Evolutionary conservation across 2,888 invertebrate species (phyloP), one percentile per base, ranked within the genome.

Genomic region (Drosophila anomalipes): DNA sequence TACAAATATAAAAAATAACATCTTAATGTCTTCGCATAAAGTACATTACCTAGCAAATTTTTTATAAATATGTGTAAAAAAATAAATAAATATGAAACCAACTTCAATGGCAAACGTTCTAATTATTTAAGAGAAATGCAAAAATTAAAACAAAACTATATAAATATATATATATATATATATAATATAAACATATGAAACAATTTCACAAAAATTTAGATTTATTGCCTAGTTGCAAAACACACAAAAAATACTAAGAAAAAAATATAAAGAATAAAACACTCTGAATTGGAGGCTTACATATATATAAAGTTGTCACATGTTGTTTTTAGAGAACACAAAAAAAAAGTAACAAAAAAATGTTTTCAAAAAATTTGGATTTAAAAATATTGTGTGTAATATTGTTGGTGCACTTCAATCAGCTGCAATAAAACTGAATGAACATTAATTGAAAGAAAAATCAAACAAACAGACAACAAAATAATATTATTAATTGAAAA

Each of bases 21-120:
- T 81, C 52, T 82, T 37, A 70, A 82, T 83, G 84, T 89, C 89
- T 78, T 81, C 84, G 79, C 82, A 78, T 75, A 82, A 80, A 79
- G 68, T 79, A 71, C 64, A 75, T 79, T 79, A 82, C 70, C 71
- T 82, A 80, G 82, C 68, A 79, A 75, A 82, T 70, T 75, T 63
- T 76, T 62, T 70, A 78, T 74, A 70, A 71, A 79, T 77, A 75
- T 63, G 59, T 82, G 49, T 70, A 74, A 70, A 73, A 73, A 62
- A 53, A 51, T 57, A 56, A 33, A 54, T 26, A 44, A 41, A 57
- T 76, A 12, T 14, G 28, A 56, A 44, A 61, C 44, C 39, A 47
- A 41, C 66, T 74, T 44, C 62, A 61, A 58, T 44, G 53, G 35
- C 57, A 57, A 69, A 56, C 44, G 22, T 64, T 80, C 41, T 51